phyloP scores from a whole-genome alignment of 2,113 vertebrate species.

The Camelus dromedarius region DNA sequence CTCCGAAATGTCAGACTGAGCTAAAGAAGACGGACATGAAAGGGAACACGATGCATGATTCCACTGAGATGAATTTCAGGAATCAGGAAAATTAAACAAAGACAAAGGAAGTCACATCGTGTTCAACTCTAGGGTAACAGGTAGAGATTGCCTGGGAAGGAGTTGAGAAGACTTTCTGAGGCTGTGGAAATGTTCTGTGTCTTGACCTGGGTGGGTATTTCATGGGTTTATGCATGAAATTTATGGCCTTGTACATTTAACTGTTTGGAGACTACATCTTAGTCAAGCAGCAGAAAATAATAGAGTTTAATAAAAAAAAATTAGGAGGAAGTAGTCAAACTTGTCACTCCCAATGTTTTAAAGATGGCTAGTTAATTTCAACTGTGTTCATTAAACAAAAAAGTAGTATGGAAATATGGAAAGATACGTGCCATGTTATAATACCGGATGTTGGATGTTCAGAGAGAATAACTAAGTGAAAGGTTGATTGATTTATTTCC shows the following conservation, averaged over 20 bases:
- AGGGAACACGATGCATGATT: neutral
- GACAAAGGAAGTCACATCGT: neutral
- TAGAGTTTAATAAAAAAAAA: constrained; percentile 17
- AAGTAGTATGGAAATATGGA: neutral
- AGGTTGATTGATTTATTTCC: constrained; percentile 50
- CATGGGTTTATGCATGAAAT: neutral
- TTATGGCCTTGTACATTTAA: neutral
- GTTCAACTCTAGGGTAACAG: neutral
- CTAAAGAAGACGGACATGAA: neutral
- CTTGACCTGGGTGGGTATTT: neutral
- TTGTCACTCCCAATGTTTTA: neutral
- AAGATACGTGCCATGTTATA: neutral
- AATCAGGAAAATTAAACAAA: neutral
- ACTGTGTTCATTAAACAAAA: neutral
- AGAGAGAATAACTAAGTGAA: neutral
- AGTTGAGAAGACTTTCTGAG: neutral
- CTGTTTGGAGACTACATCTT: neutral
- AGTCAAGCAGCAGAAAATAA: neutral
- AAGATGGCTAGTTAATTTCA: neutral
- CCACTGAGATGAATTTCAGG: neutral
- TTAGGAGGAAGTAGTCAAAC: neutral
- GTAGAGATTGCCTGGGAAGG: neutral
- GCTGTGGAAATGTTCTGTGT: no score
- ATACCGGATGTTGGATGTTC: neutral
- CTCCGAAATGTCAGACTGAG: neutral